A percentile compares a stretch with the other conserved stretches of the same genome.
Evolutionary conservation across 2,888 invertebrate genomes (phyloP).

Genomic region (Stomorhina lunata): DNA sequence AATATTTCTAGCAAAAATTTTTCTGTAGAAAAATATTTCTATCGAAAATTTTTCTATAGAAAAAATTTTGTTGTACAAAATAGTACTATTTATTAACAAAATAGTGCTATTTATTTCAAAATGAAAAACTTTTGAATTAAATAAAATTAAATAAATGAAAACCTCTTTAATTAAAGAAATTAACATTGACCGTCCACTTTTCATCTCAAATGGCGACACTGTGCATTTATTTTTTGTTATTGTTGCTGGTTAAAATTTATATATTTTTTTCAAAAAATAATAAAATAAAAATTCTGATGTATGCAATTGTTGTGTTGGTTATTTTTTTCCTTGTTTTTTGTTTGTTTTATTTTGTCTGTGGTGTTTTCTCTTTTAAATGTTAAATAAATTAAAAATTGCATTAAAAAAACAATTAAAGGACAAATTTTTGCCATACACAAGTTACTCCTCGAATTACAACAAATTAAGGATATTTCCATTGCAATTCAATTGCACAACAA

Average conservation of each 20-base stretch:
- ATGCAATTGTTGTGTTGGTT: slow-evolving; percentile 30
- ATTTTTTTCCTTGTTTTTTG: neutral
- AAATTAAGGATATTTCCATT: slow-evolving; percentile 46
- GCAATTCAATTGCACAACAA: neutral
- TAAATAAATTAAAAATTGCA: slow-evolving; percentile 63
- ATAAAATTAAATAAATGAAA: no score
- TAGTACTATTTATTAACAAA: no score
- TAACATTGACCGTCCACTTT: no score
- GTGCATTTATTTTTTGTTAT: neutral
- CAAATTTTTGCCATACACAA: slow-evolving; percentile 49
- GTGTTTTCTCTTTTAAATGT: slow-evolving; percentile 48
- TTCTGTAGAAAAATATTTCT: no score
- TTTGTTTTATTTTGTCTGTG: slow-evolving; percentile 18
- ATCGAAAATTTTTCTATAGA: no score
- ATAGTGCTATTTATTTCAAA: no score
- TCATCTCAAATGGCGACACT: no score
- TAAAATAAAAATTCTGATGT: slow-evolving; percentile 8
- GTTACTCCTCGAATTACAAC: slow-evolving; percentile 46
- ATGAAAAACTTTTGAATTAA: no score
- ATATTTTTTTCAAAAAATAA: neutral
- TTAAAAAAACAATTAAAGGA: slow-evolving; percentile 65
- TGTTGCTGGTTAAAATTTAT: no score
- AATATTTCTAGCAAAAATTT: no score
- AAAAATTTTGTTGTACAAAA: no score
- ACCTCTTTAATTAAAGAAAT: no score